These are phyloP conservation scores for Scopus umbretta DNA, from an alignment of 2,113 vertebrate species.

Conservation along the genomic window DNA sequence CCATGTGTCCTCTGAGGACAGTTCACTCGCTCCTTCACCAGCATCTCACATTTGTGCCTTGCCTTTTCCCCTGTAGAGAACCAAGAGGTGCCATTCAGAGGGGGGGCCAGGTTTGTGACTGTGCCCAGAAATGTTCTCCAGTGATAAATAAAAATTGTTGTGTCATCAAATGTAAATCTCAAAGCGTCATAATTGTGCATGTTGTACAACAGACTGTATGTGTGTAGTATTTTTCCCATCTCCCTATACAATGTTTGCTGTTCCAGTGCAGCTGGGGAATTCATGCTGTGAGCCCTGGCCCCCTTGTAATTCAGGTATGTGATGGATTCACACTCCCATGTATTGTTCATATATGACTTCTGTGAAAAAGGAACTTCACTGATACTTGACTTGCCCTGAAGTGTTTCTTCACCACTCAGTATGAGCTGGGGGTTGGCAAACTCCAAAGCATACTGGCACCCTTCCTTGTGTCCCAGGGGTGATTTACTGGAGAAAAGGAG, in stretches of 20 bases:
- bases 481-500: background rate
- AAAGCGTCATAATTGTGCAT: fast-evolving
- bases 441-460: background rate
- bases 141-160: background rate
- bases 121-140: background rate
- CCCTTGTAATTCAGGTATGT: background rate
- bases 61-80: background rate
- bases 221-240: background rate
- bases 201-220: background rate
- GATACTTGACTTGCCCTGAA: background rate
- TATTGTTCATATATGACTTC: background rate
- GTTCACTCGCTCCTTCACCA: background rate
- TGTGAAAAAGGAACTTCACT: background rate
- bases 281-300: background rate
- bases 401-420: background rate
- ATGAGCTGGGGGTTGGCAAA: background rate
- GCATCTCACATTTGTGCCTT: background rate
- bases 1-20: background rate
- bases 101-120: background rate
- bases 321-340: background rate
- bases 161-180: background rate
- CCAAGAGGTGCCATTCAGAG: background rate
- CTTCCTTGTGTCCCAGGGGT: background rate
- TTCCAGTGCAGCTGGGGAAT: background rate
- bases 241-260: background rate